Percentiles rank a stretch among this genome's conserved stretches.
These are phyloP conservation scores for Pseudopipra pipra DNA, from an alignment of 2,113 vertebrate species.

Conservation along the genomic window DNA sequence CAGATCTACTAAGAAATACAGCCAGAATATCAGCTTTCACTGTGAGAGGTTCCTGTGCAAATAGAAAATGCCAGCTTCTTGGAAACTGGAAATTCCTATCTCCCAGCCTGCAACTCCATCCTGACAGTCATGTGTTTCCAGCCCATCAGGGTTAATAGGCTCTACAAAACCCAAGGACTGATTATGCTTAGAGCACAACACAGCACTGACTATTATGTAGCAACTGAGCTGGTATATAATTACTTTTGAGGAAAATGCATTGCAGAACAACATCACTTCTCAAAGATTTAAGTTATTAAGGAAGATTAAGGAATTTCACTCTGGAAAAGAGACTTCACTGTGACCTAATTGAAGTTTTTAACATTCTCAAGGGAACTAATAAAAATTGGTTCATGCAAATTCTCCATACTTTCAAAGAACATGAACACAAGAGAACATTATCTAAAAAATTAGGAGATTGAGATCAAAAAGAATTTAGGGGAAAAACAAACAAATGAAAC, in stretches of 20 bases:
- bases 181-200: constrained; percentile 35
- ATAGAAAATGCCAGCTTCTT: neutral
- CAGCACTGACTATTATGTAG: constrained; percentile 44
- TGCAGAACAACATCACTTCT: constrained; percentile 66
- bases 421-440: constrained; percentile 34
- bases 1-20: neutral
- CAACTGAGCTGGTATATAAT: constrained; percentile 60
- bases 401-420: constrained; percentile 63
- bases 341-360: constrained; percentile 75
- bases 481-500: neutral
- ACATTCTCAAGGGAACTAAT: constrained; percentile 66
- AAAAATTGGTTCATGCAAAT: constrained; percentile 72
- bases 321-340: constrained; percentile 71
- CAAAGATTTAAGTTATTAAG: constrained; percentile 73
- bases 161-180: constrained; percentile 23
- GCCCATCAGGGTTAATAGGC: constrained; percentile 35
- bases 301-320: constrained; percentile 73
- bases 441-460: constrained; percentile 24
- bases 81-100: constrained; percentile 11
- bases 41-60: neutral
- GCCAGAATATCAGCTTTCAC: neutral
- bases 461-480: constrained; percentile 60
- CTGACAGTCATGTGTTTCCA: neutral
- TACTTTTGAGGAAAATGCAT: constrained; percentile 68
- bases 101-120: neutral